Base-by-base conservation (phyloP, 2,888 invertebrate genomes). In the Caenorhabditis sp. region DNA sequence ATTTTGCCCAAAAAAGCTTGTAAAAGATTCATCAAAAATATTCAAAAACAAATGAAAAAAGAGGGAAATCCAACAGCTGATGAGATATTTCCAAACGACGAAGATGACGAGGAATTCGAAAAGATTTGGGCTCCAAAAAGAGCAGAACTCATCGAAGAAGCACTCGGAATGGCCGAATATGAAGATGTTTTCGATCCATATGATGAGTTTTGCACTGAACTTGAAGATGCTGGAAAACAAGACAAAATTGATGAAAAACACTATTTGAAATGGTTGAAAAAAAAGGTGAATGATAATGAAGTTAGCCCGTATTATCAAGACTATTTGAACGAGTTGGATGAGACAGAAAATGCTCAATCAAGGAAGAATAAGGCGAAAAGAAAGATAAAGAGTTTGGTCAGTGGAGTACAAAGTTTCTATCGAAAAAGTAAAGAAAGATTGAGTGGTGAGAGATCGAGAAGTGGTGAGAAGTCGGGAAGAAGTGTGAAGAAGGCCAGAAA, bases 381-480 rank as follows among this genome's bases (percentile, higher is more conserved):
- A 17, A 43, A 43, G 17, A 12, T 43, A 17, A 43, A 43, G 43
- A 14, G 43, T 5, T 43, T 43, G 43, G 43, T 43, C 17, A 43
- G 43, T 43, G 43, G 43, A 43, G 43, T 43, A 17, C 43, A 26
- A 27, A 21, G 12, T 17, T 43, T 43, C 17, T 43, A 43, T 43
- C 43, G 43, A 43, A 54, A 53, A 62, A 31, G 31, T 27, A 26
- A n/a, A 17, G 62, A 62, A 31, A 51, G 31, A 54, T 23, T 26
- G 51, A 27, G 26, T 14, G 10, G 49, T 8, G 19, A n/a, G 8
- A 21, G 49, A 62, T 21, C 21, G 50, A 49, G n/a, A 61, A 17
- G 19, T 43, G 27, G 4, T 6, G 50, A 50, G 21, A 61, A 27
- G 53, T 36, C 21, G 5, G 23, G 51, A 51, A 21, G 23, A 21